phyloP scores from a whole-genome alignment of 2,797 vertebrate species.

The Siniperca obscura region DNA sequence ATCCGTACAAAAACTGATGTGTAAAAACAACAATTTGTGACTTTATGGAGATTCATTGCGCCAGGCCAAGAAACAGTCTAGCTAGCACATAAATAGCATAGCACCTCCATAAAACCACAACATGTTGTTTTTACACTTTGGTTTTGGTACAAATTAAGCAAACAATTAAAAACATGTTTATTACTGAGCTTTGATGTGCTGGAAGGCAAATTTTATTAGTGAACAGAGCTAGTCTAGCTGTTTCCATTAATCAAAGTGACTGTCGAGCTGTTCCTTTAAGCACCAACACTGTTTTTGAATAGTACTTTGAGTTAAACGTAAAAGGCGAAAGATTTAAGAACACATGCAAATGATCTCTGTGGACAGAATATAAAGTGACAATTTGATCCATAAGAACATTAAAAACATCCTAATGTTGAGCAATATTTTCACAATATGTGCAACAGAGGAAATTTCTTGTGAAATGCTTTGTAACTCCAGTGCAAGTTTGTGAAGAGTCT shows the following conservation, averaged over 20 bases:
- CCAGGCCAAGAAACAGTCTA: neutral
- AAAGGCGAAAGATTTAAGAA: neutral
- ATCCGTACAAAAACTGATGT: neutral
- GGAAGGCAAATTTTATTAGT: neutral
- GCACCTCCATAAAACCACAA: neutral
- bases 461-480: neutral
- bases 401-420: neutral
- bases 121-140: neutral
- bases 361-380: neutral
- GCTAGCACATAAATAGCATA: no score
- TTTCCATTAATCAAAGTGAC: no score
- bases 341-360: neutral
- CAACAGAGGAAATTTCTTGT: neutral
- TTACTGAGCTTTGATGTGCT: neutral
- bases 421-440: neutral
- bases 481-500: conserved; percentile 18
- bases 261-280: no score
- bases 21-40: neutral
- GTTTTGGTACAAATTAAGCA: neutral
- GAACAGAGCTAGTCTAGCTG: neutral
- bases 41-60: neutral
- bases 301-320: neutral
- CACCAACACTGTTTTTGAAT: no score
- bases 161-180: neutral
- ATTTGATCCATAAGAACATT: neutral